Evolutionary conservation across 2,888 invertebrate species (phyloP).

Genomic region (Bombyx huttoni): DNA sequence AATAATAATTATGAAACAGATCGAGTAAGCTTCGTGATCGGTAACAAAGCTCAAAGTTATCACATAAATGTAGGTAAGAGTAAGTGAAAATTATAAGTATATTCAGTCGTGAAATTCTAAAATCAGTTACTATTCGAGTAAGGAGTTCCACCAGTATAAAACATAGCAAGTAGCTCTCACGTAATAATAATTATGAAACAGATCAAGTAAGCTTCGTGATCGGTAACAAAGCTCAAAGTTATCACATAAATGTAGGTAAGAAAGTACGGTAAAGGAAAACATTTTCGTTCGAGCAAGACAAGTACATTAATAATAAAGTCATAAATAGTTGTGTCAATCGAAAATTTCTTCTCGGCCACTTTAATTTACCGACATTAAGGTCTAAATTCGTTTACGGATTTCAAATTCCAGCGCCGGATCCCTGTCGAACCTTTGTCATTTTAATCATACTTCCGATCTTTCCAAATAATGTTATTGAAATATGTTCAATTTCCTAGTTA

Average conservation of each 20-base stretch:
- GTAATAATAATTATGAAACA: no score
- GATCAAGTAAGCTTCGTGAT: conserved; percentile 16
- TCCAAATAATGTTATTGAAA: conserved; percentile 70
- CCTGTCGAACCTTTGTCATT: conserved; percentile 71
- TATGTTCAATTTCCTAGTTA: conserved; percentile 68
- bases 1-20: no score
- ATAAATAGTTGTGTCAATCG: conserved; percentile 26
- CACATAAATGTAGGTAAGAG: conserved; percentile 27
- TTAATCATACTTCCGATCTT: conserved; percentile 69
- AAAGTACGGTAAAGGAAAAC: conserved; percentile 28
- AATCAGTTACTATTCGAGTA: no score
- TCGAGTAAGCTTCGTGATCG: conserved; percentile 18
- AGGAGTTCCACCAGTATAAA: no score
- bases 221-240: conserved; percentile 26
- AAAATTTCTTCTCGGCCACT: conserved; percentile 26
- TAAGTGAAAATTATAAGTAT: no score
- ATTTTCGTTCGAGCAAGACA: conserved; percentile 29
- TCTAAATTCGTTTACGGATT: conserved; percentile 33
- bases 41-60: conserved; percentile 27
- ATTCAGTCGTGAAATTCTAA: no score
- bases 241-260: conserved; percentile 27
- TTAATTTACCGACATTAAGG: conserved; percentile 30
- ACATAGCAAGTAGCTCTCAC: no score
- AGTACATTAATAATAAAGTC: conserved; percentile 48
- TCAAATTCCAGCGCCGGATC: conserved; percentile 28